Conservation (phyloP, 2,113 vertebrate species). For the Phrynocephalus versicolor region DNA sequence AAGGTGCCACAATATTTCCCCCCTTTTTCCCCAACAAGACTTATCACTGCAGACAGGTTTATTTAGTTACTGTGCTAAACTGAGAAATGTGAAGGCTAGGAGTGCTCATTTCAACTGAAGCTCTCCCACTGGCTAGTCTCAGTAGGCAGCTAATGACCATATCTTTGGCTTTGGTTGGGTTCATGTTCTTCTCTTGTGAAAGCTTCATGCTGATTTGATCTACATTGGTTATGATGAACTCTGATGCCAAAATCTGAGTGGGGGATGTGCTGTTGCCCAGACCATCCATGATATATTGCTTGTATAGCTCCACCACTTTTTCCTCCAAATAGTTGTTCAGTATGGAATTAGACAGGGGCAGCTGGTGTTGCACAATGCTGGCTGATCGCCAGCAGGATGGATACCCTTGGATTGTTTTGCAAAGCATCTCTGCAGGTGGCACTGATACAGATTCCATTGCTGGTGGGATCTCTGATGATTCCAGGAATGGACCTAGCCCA, state of each 20-base stretch:
- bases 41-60: neutral
- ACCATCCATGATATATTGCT: constrained; percentile 91
- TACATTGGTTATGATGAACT: constrained; percentile 88
- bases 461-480: constrained; percentile 87
- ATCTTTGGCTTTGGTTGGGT: constrained; percentile 88
- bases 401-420: constrained; percentile 65
- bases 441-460: constrained; percentile 74
- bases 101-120: constrained; percentile 92
- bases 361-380: constrained; percentile 81
- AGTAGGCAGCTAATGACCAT: constrained; percentile 90
- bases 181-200: constrained; percentile 89
- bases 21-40: neutral
- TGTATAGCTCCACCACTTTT: constrained; percentile 91
- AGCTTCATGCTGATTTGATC: constrained; percentile 93
- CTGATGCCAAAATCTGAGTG: constrained; percentile 86
- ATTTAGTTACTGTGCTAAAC: constrained; percentile 69
- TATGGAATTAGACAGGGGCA: constrained; percentile 89
- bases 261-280: constrained; percentile 75
- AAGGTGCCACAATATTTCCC: no score
- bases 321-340: constrained; percentile 93
- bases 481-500: constrained; percentile 84
- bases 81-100: constrained; percentile 91
- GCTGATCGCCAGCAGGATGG: constrained; percentile 83
- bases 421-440: constrained; percentile 26
- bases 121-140: constrained; percentile 83